Conservation (phyloP, 2,113 vertebrate species). For the Chroicocephalus ridibundus region DNA sequence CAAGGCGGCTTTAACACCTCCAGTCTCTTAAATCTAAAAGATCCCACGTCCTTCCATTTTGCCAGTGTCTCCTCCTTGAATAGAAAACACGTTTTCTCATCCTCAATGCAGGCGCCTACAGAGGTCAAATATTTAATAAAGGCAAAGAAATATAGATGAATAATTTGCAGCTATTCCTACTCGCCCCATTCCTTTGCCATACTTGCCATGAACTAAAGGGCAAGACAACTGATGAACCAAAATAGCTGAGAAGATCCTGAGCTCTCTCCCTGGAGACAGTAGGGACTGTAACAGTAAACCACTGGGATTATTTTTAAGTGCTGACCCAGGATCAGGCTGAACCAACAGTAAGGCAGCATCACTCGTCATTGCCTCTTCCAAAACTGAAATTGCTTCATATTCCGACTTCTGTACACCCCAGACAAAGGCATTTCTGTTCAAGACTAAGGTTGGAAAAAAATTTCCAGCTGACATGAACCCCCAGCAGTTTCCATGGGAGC, state of each 20-base stretch:
- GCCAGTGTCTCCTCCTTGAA: not conserved
- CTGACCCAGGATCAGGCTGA: not conserved
- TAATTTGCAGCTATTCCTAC: not conserved
- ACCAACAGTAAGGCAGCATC: not conserved
- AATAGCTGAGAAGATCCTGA: not conserved
- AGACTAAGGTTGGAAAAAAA: not conserved
- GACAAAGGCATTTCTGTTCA: not conserved
- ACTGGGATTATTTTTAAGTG: not conserved
- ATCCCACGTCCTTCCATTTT: not conserved
- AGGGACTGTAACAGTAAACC: not conserved
- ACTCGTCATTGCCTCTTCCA: not conserved
- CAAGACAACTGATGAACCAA: not conserved
- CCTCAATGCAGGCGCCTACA: accelerated
- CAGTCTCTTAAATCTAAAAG: not conserved
- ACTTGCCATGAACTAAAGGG: not conserved
- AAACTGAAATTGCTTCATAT: not conserved
- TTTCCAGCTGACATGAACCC: not conserved
- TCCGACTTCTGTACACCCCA: not conserved
- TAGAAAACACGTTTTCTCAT: not conserved
- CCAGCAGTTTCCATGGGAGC: not conserved
- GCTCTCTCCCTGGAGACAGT: not conserved
- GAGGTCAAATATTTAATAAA: not conserved
- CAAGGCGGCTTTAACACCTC: not conserved
- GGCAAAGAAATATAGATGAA: not conserved
- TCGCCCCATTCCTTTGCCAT: not conserved